Conservation (phyloP, 2,113 vertebrate genomes). For the Cebus imitator region DNA sequence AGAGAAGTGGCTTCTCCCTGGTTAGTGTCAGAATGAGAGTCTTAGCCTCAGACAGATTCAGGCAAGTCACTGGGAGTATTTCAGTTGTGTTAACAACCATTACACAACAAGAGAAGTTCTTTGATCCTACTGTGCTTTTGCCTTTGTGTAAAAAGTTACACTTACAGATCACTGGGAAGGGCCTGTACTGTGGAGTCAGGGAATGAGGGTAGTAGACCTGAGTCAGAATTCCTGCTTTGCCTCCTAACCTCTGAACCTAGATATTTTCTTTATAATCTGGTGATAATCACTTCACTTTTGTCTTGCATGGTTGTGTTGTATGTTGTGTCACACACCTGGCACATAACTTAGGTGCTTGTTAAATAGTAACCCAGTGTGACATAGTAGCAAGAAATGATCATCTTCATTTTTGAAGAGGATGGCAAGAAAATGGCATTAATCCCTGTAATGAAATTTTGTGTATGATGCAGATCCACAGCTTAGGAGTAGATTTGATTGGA, state of each 20-base stretch:
- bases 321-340: neutral
- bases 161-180: neutral
- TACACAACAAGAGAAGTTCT: neutral
- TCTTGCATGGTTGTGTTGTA: neutral
- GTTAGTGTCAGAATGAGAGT: too few species aligned
- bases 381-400: neutral
- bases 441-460: neutral
- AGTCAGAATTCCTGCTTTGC: neutral
- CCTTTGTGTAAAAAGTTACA: neutral
- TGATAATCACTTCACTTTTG: neutral
- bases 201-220: too few species aligned
- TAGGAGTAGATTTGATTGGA: neutral
- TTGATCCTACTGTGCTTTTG: neutral
- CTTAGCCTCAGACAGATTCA: neutral
- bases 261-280: neutral
- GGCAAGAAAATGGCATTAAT: neutral
- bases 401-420: neutral
- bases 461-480: neutral
- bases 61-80: neutral
- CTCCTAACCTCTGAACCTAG: neutral
- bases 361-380: neutral
- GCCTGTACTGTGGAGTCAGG: neutral
- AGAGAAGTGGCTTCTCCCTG: neutral
- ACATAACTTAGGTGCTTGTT: neutral
- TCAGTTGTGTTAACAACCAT: neutral